phyloP scores from a whole-genome alignment of 2,888 invertebrate genomes.

The Carpatolechia fugitivella region DNA sequence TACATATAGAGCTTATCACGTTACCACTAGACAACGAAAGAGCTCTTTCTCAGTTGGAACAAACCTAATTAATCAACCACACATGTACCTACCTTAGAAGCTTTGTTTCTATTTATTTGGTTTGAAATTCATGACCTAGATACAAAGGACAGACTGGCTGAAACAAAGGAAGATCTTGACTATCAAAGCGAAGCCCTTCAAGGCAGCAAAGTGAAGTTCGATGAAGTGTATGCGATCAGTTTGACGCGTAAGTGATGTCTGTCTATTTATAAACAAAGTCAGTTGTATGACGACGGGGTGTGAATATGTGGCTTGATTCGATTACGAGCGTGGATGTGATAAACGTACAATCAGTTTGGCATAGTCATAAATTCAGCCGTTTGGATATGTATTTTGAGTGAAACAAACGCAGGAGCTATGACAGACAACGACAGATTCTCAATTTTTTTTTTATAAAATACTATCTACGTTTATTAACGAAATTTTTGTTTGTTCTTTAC shows the following conservation, averaged over 20 bases:
- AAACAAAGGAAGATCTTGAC: not conserved
- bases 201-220: not conserved
- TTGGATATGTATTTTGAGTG: too few species aligned
- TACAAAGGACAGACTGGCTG: not conserved
- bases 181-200: constrained; percentile 5
- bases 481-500: not conserved
- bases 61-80: constrained; percentile 4
- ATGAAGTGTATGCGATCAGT: not conserved
- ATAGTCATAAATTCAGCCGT: not conserved
- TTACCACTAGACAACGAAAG: not conserved
- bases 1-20: not conserved
- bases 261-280: too few species aligned
- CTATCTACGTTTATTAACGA: too few species aligned
- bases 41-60: not conserved
- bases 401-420: too few species aligned
- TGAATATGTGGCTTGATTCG: too few species aligned
- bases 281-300: too few species aligned
- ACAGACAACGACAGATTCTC: too few species aligned
- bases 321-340: too few species aligned
- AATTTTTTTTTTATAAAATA: too few species aligned
- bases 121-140: constrained; percentile 7
- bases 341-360: not conserved
- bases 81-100: not conserved
- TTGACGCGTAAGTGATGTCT: not conserved
- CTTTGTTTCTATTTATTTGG: not conserved